phyloP scores from a whole-genome alignment of 2,888 invertebrate species.

The Xanthia icteritia region DNA sequence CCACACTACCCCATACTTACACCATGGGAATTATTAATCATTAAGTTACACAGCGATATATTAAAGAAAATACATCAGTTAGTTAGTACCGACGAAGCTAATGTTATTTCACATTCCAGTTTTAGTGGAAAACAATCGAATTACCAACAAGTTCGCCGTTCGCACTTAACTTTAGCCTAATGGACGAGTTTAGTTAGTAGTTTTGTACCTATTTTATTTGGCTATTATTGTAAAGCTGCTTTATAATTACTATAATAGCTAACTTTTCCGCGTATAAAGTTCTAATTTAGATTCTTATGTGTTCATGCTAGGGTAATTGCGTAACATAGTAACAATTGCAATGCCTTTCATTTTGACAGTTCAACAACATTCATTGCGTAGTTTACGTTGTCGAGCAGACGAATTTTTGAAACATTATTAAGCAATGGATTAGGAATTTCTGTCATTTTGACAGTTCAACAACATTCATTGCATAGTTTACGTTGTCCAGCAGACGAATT shows the following conservation, averaged over 20 bases:
- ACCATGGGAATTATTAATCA: slow-evolving; percentile 22
- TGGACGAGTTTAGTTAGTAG: slow-evolving; percentile 48
- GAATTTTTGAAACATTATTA: no score
- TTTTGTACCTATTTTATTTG: slow-evolving; percentile 20
- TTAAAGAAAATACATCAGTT: slow-evolving; percentile 35
- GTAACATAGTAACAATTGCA: no score
- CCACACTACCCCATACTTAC: slow-evolving; percentile 29
- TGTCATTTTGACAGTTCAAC: no score
- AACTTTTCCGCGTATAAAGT: no score
- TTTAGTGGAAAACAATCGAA: slow-evolving; percentile 58
- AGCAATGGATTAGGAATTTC: no score
- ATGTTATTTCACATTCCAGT: slow-evolving; percentile 48
- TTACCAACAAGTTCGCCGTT: slow-evolving; percentile 52
- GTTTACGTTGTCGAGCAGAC: no score
- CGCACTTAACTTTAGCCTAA: slow-evolving; percentile 54
- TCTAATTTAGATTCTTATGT: neutral
- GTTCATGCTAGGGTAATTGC: no score
- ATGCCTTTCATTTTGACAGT: no score
- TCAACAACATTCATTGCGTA: no score
- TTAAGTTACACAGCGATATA: slow-evolving; percentile 21
- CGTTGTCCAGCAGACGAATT: no score
- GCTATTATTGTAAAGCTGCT: slow-evolving; percentile 4
- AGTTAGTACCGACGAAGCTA: slow-evolving; percentile 36
- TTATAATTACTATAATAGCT: neutral
- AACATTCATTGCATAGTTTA: no score